Base-by-base conservation (phyloP, 2,113 vertebrate genomes). In the Eptesicus fuscus region DNA sequence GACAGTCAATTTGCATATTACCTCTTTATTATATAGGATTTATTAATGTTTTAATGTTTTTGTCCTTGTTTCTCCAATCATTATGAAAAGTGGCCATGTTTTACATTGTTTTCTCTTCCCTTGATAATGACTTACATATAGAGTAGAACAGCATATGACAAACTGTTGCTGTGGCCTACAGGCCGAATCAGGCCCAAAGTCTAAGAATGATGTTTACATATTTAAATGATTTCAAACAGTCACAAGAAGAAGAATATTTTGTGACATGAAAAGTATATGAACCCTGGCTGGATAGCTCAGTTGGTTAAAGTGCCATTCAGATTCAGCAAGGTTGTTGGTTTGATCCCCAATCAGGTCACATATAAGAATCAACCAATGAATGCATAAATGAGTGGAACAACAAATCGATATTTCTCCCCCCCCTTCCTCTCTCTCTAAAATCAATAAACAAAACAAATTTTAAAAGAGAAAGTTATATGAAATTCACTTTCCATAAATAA, bases 161-260 rank as follows among this genome's bases (percentile, higher is more conserved):
- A 76, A 94, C 5, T 40, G 11, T 87, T 53, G 10, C 47, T 47
- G 83, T 56, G 56, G 56, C 23, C 23, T 59, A 40, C 23, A 20
- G 30, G 9, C 22, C 30, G 85, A 92, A 96, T 87, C 47, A 16
- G 63, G 18, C 3, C 13, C 11, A 42, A 67, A 71, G 63, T 84
- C 25, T 84, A 89, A 91, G 44, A 67, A 59, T 28, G 16, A 76
- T n/a, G 56, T 84, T 85, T 77, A 35, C 23, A 74, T 51, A 44
- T 96, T 85, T 61, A 90, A 83, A 71, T 76, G 6, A 3, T 63
- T 93, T 37, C 56, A 96, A 88, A 59, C 30, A 94, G n/a, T 70
- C 28, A 13, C 37, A 73, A 65, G 3, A 61, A 69, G 7, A 71
- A 90, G 23, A 83, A 71, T 47, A 20, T 73, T 90, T 44, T 95